These are phyloP conservation scores for Penaeus japonicus DNA, from an alignment of 1,140 invertebrate species.

Conservation along the genomic window DNA sequence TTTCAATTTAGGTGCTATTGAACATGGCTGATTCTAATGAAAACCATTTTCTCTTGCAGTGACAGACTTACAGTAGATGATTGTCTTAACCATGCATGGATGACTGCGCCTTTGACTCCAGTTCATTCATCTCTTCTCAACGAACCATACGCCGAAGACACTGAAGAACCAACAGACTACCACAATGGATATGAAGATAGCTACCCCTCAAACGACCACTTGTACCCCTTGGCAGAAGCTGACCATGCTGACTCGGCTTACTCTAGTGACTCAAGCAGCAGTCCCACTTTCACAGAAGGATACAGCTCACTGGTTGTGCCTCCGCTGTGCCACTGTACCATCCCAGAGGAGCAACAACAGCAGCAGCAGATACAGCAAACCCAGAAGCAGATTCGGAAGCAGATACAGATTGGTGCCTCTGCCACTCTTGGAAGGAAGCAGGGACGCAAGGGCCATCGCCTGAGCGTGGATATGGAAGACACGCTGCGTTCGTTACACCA, in stretches of 20 bases:
- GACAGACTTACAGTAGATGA: constrained; percentile 71
- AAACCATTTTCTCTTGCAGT: constrained; percentile 66
- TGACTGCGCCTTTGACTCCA: constrained; percentile 60
- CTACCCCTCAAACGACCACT: constrained; percentile 23
- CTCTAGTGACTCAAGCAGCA: constrained; percentile 55
- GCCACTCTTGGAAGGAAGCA: constrained; percentile 21
- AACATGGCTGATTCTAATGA: not conserved
- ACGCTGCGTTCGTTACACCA: constrained; percentile 45
- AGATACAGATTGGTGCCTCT: constrained; percentile 25
- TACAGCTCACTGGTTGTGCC: constrained; percentile 45
- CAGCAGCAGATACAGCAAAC: constrained; percentile 34
- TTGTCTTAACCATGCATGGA: constrained; percentile 73
- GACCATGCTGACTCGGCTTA: constrained; percentile 56
- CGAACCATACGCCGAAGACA: constrained; percentile 13
- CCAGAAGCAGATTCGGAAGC: constrained; percentile 27
- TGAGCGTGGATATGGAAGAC: constrained; percentile 58
- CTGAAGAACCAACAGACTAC: constrained; percentile 32
- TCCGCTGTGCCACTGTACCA: constrained; percentile 53
- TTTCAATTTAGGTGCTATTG: not conserved
- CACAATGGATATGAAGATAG: not conserved
- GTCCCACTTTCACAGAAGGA: constrained; percentile 50
- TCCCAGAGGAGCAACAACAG: constrained; percentile 54
- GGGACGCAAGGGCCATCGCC: constrained; percentile 21
- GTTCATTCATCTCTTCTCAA: constrained; percentile 13
- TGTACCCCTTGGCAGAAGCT: constrained; percentile 41